Base-by-base conservation (phyloP, 2,888 invertebrate genomes). In the Diarsia rubi region DNA sequence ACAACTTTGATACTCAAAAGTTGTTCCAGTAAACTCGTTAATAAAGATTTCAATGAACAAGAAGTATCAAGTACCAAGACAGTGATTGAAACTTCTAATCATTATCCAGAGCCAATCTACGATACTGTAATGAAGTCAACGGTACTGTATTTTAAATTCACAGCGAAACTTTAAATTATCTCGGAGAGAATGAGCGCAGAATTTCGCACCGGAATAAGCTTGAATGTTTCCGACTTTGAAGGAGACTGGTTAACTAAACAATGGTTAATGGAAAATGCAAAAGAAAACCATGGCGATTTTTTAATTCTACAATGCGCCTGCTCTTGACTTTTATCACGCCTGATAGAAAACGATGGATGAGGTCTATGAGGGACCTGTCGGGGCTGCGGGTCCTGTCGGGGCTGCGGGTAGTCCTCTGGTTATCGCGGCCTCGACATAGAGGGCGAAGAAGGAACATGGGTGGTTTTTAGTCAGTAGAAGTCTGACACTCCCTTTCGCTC, bases 81-180 rank as follows among this genome's bases (percentile, higher is more conserved):
- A 49, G 47, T 69, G 66, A 76, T 76, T 79, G 69, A 68, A 81
- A 82, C 67, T 67, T 60, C 42, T 49, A 47, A 60, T 66, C 57
- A 82, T 72, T 82, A 82, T 71, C 67, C 31, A 19, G 47, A 78
- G 67, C 64, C 82, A 78, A 81, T 84, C 69, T 74, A 57, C 74
- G 52, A 76, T 60, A 72, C 42, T 45, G 67, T 73, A 77, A 79
- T 81, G 72, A 79, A 86, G 81, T 75, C 57, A n/a, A 47, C 11
- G 73, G 62, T 67, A 84, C 63, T 54, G 64, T 81, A 73, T 77
- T 79, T 83, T 69, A 81, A 83, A 79, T 84, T 84, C 73, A 77
- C 65, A n/a, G 44, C 64, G 67, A 70, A 85, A 84, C 69, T 83
- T 83, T 74, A 71, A 82, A 69, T 78, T 78, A 81, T 81, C 60